Evolutionary conservation across 2,113 vertebrate species (phyloP).

Genomic region (Lathamus discolor): DNA sequence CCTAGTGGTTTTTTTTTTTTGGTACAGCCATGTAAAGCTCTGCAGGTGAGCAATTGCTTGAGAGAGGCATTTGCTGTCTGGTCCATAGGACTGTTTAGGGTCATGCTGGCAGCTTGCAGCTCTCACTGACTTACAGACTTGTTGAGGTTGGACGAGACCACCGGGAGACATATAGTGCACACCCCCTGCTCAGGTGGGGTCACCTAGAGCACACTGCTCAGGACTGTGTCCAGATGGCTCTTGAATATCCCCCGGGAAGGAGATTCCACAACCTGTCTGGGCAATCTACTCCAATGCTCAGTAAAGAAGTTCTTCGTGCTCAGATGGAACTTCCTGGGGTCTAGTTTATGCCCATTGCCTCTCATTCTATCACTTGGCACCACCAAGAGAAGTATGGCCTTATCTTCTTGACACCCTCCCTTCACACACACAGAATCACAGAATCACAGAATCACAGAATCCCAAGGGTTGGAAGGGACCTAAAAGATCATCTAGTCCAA

Average conservation of each 20-base stretch:
- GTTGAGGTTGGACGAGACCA: neutral
- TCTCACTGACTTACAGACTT: neutral
- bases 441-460: too few relatives aligned
- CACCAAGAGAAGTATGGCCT: neutral
- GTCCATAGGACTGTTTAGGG: too few relatives aligned
- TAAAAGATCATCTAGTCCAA: too few relatives aligned
- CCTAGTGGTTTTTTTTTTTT: neutral
- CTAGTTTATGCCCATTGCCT: neutral
- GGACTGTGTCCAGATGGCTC: neutral
- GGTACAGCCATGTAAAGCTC: fast-evolving
- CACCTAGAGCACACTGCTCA: neutral
- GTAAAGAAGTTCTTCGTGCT: neutral
- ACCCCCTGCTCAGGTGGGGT: neutral
- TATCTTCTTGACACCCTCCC: neutral
- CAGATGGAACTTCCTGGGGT: neutral
- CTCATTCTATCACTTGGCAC: neutral
- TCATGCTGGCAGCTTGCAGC: neutral
- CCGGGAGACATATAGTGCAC: neutral
- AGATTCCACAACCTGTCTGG: neutral
- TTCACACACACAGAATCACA: neutral
- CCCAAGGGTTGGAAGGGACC: too few relatives aligned
- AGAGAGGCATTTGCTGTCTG: neutral
- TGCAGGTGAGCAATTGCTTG: neutral
- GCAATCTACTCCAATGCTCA: neutral
- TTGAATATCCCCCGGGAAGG: neutral